Conservation (phyloP, 2,888 invertebrate species). For the Lepidocyrtoides sp. region DNA sequence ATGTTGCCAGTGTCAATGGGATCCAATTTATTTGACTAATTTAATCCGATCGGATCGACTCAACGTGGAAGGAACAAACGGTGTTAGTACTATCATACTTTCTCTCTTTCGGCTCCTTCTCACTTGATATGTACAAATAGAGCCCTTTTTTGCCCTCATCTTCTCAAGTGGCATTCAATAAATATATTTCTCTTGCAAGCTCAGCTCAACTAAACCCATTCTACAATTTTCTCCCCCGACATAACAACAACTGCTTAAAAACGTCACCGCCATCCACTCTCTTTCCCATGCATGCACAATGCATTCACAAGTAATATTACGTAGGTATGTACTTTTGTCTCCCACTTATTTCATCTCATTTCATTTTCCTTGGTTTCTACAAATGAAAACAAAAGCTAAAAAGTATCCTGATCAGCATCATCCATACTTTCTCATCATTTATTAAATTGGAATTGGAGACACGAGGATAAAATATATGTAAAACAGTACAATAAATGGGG, state of each 20-base stretch:
- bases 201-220: slow-evolving; percentile 7
- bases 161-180: slow-evolving; percentile 59
- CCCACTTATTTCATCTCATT: slow-evolving; percentile 68
- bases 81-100: slow-evolving; percentile 69
- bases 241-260: too few relatives aligned
- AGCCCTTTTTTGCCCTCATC: slow-evolving; percentile 62
- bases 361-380: too few relatives aligned
- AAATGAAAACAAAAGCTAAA: slow-evolving; percentile 71
- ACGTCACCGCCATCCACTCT: neutral
- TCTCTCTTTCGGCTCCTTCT: slow-evolving; percentile 31
- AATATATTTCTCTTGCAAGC: slow-evolving; percentile 30
- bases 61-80: slow-evolving; percentile 67
- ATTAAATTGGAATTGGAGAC: slow-evolving; percentile 49
- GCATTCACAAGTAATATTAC: too few relatives aligned
- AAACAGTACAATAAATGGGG: slow-evolving; percentile 4
- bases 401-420: slow-evolving; percentile 58
- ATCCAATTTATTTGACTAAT: slow-evolving; percentile 86
- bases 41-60: slow-evolving; percentile 85
- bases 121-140: slow-evolving; percentile 58
- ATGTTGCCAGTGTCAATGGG: slow-evolving; percentile 85
- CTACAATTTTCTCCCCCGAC: slow-evolving; percentile 16
- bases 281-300: slow-evolving; percentile 18
- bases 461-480: slow-evolving; percentile 11
- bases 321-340: too few relatives aligned
- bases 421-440: neutral